Evolutionary conservation across 2,113 vertebrate genomes (phyloP), one percentile per base, ranked within the genome.

Genomic region (Pteruthius melanotis): DNA sequence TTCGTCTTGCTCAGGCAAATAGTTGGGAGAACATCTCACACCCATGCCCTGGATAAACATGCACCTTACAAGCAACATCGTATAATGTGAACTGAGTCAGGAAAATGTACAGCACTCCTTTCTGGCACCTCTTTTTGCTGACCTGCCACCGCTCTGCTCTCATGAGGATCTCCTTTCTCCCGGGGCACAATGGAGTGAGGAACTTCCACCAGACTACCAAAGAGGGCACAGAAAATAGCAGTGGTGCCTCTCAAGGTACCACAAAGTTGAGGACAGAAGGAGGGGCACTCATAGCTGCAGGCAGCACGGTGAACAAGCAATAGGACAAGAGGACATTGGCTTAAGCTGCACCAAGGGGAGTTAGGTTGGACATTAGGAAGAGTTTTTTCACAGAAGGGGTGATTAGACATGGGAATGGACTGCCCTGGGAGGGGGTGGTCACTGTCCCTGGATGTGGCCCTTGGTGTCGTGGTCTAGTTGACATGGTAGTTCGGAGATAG

Each of bases 41-140:
- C 14, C 15, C 28, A 1, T 7, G 31, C 13, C 28, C n/a, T 39
- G n/a, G 33, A 57, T 28, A 45, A 70, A 56, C 60, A 63, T 0
- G 37, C 1, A 1, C 39, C 37, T 13, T 7, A 77, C 10, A 28
- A 26, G 22, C 27, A 57, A 24, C 20, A 22, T 3, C 14, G 22
- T 44, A 16, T 7, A n/a, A 50, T 1, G 8, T 21, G 22, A 18
- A 1, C 0, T 0, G 9, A 60, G 44, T 28, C 39, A 53, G 3
- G 24, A 44, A 85, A 33, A n/a, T 0, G 3, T 31, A 42, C 5
- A 13, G 54, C 37, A 3, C 26, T 2, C 2, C 0, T 1, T 50
- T 39, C 40, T 27, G 7, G 17, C 10, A 7, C 13, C 8, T 42
- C 23, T 11, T 50, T 18, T 28, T 24, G 10, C 39, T 35, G 24